phyloP scores from a whole-genome alignment of 2,888 invertebrate species.

The Drosophila fungiperda region DNA sequence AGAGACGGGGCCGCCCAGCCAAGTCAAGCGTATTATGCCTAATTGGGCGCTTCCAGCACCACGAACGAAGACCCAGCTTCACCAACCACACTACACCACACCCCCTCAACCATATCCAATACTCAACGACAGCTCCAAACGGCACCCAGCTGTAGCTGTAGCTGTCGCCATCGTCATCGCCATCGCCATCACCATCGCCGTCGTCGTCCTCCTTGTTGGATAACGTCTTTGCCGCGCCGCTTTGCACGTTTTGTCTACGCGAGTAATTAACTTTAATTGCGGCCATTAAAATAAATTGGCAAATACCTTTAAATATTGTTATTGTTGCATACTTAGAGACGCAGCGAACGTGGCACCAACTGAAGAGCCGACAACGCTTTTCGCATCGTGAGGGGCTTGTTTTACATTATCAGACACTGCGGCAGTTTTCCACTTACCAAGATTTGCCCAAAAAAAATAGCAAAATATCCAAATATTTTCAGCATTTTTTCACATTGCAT shows the following conservation, averaged over 20 bases:
- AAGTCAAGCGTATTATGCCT: constrained; percentile 80
- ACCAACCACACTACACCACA: constrained; percentile 3
- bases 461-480: constrained; percentile 5
- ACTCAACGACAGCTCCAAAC: constrained; percentile 19
- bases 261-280: constrained; percentile 84
- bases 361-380: constrained; percentile 6
- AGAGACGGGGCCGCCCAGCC: constrained; percentile 50
- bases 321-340: constrained; percentile 78
- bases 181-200: constrained; percentile 22
- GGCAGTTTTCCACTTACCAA: constrained; percentile 15
- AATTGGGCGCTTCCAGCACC: constrained; percentile 75
- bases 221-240: constrained; percentile 40
- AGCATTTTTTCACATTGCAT: not conserved
- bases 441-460: constrained; percentile 5
- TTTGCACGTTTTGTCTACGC: constrained; percentile 82
- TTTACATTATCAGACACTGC: constrained; percentile 25
- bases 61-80: constrained; percentile 21
- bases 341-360: constrained; percentile 46
- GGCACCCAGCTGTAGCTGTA: constrained; percentile 38
- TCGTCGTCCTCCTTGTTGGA: constrained; percentile 22
- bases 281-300: constrained; percentile 84
- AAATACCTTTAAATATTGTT: constrained; percentile 84
- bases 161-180: constrained; percentile 39
- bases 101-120: not conserved
- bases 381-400: constrained; percentile 13